A percentile compares a stretch with the other conserved stretches of the same genome.
phyloP scores from a whole-genome alignment of 1,140 invertebrate genomes.

The Gonatopus flavifemur region DNA sequence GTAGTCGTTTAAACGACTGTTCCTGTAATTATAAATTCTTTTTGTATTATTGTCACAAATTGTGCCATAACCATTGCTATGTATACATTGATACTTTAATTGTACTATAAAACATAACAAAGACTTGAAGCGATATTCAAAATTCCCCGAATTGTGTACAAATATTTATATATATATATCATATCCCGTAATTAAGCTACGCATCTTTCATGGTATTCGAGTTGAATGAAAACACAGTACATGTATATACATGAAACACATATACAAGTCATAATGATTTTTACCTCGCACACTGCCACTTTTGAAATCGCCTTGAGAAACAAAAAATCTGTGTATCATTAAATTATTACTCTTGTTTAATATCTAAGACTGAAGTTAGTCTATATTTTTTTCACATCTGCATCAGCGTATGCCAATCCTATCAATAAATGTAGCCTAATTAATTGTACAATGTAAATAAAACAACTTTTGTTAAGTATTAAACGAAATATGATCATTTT shows the following conservation, averaged over 20 bases:
- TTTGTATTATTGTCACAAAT: too few relatives aligned
- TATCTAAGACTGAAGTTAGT: conserved; percentile 49
- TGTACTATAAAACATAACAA: neutral
- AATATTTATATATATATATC: too few relatives aligned
- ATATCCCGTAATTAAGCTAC: neutral
- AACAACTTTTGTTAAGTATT: too few relatives aligned
- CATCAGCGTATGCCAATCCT: conserved; percentile 30
- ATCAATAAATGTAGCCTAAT: too few relatives aligned
- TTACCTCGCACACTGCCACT: conserved; percentile 33
- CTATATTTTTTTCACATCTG: conserved; percentile 50
- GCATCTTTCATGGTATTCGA: conserved; percentile 13
- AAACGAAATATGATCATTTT: too few relatives aligned
- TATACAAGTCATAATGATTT: conserved; percentile 14
- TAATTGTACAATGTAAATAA: too few relatives aligned
- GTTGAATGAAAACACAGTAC: conserved; percentile 6
- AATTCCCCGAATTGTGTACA: conserved; percentile 21
- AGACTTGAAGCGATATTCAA: conserved; percentile 6
- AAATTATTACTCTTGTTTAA: conserved; percentile 40
- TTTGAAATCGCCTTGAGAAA: conserved; percentile 23
- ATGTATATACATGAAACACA: conserved; percentile 1
- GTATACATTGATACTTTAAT: conserved; percentile 4
- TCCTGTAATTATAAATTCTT: conserved; percentile 14
- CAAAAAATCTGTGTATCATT: conserved; percentile 28
- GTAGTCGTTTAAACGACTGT: conserved; percentile 5
- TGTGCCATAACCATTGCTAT: conserved; percentile 24